These are phyloP conservation scores for Apogon hyalosoma DNA, from an alignment of 2,797 vertebrate genomes.

Conservation along the genomic window DNA sequence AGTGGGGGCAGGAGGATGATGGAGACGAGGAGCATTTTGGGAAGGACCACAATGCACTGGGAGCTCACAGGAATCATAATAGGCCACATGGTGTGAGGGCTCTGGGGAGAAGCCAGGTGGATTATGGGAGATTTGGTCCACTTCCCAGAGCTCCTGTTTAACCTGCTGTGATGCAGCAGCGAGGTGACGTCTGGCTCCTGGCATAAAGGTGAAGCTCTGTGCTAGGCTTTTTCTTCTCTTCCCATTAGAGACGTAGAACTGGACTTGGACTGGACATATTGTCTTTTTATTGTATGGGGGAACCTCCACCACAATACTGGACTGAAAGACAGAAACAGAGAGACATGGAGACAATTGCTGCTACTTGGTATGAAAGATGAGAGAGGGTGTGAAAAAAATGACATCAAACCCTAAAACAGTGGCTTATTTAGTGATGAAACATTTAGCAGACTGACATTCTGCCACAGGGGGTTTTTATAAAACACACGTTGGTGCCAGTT, in stretches of 20 bases:
- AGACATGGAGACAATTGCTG: neutral
- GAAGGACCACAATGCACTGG: constrained; percentile 82
- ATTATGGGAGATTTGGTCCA: constrained; percentile 81
- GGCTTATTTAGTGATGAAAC: no score
- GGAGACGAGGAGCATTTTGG: constrained; percentile 54
- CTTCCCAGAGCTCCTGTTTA: constrained; percentile 89
- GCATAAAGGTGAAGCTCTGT: constrained; percentile 90
- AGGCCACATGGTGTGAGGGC: constrained; percentile 77
- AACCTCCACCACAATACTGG: constrained; percentile 90
- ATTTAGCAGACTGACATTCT: no score
- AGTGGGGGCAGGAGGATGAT: constrained; percentile 30
- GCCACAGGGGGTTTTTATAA: no score
- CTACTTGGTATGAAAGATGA: no score
- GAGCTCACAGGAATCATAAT: constrained; percentile 81
- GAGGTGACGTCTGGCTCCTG: constrained; percentile 1
- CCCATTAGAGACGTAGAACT: constrained; percentile 95
- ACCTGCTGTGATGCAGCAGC: constrained; percentile 76
- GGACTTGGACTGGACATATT: constrained; percentile 87
- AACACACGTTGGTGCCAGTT: no score
- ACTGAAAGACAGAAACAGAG: constrained; percentile 73
- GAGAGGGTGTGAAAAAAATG: no score
- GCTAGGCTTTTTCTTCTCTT: constrained; percentile 92
- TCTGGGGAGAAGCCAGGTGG: constrained; percentile 69
- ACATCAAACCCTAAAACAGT: no score
- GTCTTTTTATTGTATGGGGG: constrained; percentile 89